These are phyloP conservation scores for Vulpes lagopus DNA, from an alignment of 2,113 vertebrate genomes.

Conservation along the genomic window DNA sequence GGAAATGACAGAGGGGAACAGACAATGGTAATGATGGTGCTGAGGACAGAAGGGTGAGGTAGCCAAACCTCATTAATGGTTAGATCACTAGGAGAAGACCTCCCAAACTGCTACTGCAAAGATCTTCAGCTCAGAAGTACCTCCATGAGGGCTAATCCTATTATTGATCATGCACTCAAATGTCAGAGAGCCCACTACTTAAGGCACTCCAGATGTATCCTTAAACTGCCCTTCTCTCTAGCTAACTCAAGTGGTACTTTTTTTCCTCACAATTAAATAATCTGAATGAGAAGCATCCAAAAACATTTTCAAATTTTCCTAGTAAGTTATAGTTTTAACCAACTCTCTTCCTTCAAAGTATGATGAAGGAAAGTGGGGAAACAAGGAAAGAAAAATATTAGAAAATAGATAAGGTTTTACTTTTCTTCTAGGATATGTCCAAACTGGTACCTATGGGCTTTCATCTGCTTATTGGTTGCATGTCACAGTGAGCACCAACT, in stretches of 20 bases:
- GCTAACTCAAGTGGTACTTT: background rate
- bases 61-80: background rate
- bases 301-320: background rate
- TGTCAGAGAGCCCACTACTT: background rate
- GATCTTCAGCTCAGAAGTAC: background rate
- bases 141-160: background rate
- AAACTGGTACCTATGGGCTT: background rate
- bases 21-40: background rate
- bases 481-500: background rate
- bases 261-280: conserved; percentile 9
- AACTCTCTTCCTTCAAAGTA: background rate
- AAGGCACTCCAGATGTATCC: background rate
- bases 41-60: background rate
- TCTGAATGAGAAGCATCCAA: background rate
- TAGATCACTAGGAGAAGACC: background rate
- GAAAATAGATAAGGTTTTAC: background rate
- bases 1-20: background rate
- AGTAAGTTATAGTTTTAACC: background rate
- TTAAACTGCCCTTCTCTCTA: background rate
- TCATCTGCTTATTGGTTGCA: background rate
- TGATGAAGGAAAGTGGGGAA: background rate
- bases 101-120: background rate
- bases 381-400: background rate
- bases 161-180: background rate
- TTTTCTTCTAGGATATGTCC: background rate